These are phyloP conservation scores for Heteromyza rotundicornis DNA, from an alignment of 2,888 invertebrate species.

Conservation along the genomic window DNA sequence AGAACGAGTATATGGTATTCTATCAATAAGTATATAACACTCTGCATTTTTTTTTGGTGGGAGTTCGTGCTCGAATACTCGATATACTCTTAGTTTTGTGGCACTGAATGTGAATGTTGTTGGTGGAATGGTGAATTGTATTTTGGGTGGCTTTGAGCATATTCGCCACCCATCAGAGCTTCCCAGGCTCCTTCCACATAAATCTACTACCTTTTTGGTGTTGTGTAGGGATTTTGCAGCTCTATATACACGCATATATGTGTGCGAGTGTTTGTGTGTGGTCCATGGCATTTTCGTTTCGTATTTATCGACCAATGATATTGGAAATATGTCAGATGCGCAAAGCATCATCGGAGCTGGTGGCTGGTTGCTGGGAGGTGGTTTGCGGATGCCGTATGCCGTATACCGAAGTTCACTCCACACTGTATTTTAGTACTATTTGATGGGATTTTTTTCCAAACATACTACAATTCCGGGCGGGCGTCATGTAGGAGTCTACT, in stretches of 20 bases:
- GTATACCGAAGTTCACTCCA: not conserved
- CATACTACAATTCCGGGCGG: not conserved
- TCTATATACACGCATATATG: constrained; percentile 13
- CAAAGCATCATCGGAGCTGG: constrained; percentile 45
- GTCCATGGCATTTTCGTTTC: constrained; percentile 44
- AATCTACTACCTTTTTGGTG: constrained; percentile 21
- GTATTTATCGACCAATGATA: constrained; percentile 61
- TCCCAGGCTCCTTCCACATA: not conserved
- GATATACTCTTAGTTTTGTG: no score
- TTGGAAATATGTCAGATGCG: constrained; percentile 61
- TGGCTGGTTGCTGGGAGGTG: constrained; percentile 17
- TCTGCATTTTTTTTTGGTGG: not conserved
- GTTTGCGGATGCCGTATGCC: not conserved
- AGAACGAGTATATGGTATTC: constrained; percentile 20
- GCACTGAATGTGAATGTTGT: no score
- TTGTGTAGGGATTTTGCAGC: constrained; percentile 12
- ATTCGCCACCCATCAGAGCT: no score
- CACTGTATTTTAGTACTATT: no score
- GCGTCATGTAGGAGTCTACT: constrained; percentile 8
- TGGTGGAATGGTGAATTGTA: no score
- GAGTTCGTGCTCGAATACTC: no score
- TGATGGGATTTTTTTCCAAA: not conserved
- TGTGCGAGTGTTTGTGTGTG: constrained; percentile 32
- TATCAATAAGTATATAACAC: not conserved
- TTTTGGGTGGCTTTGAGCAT: no score